A percentile compares a stretch with the other conserved stretches of the same genome.
Evolutionary conservation across 2,888 invertebrate genomes (phyloP).

Genomic region (Epinotia demarniana): DNA sequence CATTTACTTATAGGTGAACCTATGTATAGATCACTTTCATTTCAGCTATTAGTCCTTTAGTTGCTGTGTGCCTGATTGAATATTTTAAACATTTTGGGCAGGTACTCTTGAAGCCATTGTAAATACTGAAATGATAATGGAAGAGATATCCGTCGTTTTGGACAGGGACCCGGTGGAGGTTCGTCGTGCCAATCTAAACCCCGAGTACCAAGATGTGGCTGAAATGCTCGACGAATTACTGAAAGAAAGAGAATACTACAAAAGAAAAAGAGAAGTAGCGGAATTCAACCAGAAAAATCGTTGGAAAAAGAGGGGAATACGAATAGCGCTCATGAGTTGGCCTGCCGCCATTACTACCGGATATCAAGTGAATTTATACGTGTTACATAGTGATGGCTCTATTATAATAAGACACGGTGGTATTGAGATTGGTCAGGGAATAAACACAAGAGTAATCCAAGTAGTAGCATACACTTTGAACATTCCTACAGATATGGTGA

Average conservation of each 20-base stretch:
- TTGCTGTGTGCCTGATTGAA: neutral
- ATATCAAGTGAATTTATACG: constrained; percentile 85
- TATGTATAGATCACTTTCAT: too few relatives aligned
- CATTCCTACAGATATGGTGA: constrained; percentile 86
- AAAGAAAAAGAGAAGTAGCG: constrained; percentile 75
- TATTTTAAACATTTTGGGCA: constrained; percentile 51
- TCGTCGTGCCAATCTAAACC: constrained; percentile 80
- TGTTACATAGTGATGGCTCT: constrained; percentile 89
- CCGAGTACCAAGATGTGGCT: constrained; percentile 61
- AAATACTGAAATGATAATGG: constrained; percentile 87
- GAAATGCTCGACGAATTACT: constrained; percentile 82
- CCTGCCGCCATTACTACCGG: constrained; percentile 80
- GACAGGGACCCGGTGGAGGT: constrained; percentile 85
- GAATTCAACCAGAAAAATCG: constrained; percentile 86
- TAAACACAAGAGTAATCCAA: constrained; percentile 89
- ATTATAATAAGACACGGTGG: constrained; percentile 90
- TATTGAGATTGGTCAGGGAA: constrained; percentile 92
- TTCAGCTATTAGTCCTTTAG: too few relatives aligned
- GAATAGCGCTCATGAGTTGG: constrained; percentile 88
- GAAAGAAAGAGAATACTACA: constrained; percentile 72
- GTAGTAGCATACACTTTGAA: constrained; percentile 87
- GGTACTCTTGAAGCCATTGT: constrained; percentile 85
- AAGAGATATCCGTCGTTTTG: constrained; percentile 85
- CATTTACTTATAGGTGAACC: neutral
- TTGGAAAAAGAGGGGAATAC: constrained; percentile 92